Percentiles rank a stretch among this genome's conserved stretches.
Evolutionary conservation across 2,888 invertebrate species (phyloP).

Genomic region (Zaprionus bogoriensis): DNA sequence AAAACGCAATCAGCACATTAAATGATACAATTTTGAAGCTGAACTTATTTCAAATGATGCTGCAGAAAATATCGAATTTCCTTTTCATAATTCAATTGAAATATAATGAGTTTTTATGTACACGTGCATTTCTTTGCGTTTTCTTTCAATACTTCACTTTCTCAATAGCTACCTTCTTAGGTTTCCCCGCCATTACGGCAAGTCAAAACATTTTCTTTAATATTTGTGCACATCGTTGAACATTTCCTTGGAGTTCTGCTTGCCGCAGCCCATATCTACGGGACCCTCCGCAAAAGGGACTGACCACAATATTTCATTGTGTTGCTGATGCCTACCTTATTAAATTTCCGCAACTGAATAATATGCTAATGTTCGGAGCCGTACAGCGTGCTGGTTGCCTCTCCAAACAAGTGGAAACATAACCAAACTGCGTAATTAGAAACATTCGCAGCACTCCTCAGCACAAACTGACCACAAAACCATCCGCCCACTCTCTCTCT

Average conservation of each 20-base stretch:
- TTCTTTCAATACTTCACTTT: not conserved
- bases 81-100: not conserved
- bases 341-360: slow-evolving; percentile 26
- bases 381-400: not conserved
- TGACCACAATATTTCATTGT: not conserved
- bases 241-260: not conserved
- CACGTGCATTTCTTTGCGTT: not conserved
- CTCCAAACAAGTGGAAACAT: slow-evolving; percentile 7
- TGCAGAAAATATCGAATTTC: not conserved
- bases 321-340: slow-evolving; percentile 9
- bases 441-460: slow-evolving; percentile 20
- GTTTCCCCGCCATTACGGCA: not conserved
- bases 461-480: slow-evolving; percentile 11
- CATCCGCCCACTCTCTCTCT: too few relatives aligned
- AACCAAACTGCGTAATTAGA: slow-evolving; percentile 35
- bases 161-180: not conserved
- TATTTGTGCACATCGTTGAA: not conserved
- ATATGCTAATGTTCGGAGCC: slow-evolving; percentile 13
- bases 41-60: not conserved
- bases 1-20: not conserved
- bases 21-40: not conserved
- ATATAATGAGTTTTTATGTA: not conserved
- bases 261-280: not conserved
- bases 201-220: not conserved
- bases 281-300: not conserved